A percentile compares a stretch with the other conserved stretches of the same genome.
Conservation (phyloP, 2,797 vertebrate genomes). For the Pempheris klunzingeri region DNA sequence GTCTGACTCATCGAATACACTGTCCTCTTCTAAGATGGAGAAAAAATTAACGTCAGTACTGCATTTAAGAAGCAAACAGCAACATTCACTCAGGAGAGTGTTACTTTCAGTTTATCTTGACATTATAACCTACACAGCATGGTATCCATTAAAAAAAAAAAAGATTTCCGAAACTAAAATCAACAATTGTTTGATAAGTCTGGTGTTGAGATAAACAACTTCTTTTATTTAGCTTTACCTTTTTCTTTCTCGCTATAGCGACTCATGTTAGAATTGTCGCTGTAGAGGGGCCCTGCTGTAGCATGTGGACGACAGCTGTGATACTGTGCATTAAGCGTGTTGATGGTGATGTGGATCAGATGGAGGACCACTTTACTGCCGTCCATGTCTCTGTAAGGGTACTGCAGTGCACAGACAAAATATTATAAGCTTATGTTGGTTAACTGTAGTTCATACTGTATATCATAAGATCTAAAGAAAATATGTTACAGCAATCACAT, state of each 20-base stretch:
- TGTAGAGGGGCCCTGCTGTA: conserved; percentile 96
- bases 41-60: conserved; percentile 23
- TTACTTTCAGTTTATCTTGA: neutral
- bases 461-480: neutral
- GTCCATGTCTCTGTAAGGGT: conserved; percentile 99
- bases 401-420: conserved; percentile 82
- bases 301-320: conserved; percentile 99
- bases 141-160: neutral
- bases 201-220: conserved; percentile 15
- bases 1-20: conserved; percentile 99
- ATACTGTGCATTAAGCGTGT: conserved; percentile 98
- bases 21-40: conserved; percentile 93
- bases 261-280: conserved; percentile 98
- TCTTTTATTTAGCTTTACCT: conserved; percentile 82
- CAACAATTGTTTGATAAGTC: neutral
- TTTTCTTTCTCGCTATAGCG: conserved; percentile 99
- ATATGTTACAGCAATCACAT: neutral
- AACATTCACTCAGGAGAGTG: neutral
- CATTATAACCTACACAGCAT: neutral
- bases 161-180: neutral
- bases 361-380: conserved; percentile 96
- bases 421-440: neutral
- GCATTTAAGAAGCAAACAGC: conserved; percentile 1
- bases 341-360: conserved; percentile 98
- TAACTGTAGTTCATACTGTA: neutral